Evolutionary conservation across 1,140 invertebrate genomes (phyloP).

Genomic region (Lasaia peninsularis): DNA sequence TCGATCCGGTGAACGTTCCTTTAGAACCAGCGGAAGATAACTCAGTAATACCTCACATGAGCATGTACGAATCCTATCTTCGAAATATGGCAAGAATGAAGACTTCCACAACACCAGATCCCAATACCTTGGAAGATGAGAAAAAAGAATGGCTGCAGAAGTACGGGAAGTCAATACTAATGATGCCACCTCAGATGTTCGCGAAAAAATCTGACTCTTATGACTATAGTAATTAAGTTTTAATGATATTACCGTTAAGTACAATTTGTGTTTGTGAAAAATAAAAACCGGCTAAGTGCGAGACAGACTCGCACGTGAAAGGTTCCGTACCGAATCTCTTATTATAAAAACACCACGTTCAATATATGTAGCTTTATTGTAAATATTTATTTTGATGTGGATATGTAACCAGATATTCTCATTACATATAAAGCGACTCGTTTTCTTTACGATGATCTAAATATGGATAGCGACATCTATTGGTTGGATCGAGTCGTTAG

Average conservation of each 20-base stretch:
- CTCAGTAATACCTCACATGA: constrained; percentile 59
- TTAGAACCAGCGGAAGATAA: constrained; percentile 62
- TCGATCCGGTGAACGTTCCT: constrained; percentile 57
- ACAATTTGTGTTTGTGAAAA: no score
- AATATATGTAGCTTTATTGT: no score
- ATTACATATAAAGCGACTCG: no score
- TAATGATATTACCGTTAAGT: neutral
- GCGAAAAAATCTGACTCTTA: constrained; percentile 32
- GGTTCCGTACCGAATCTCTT: no score
- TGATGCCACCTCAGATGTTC: constrained; percentile 29
- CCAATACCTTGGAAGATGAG: constrained; percentile 26
- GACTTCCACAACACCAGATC: constrained; percentile 43
- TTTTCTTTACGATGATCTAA: no score
- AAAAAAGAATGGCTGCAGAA: constrained; percentile 42
- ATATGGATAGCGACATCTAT: no score
- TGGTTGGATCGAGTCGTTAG: no score
- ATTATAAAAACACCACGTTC: no score
- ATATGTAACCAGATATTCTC: no score
- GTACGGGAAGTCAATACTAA: constrained; percentile 36
- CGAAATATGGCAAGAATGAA: constrained; percentile 45
- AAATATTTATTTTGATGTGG: no score
- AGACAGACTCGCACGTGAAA: no score
- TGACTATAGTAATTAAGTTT: constrained; percentile 18
- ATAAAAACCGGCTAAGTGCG: no score
- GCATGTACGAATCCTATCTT: constrained; percentile 62